A percentile compares a stretch with the other conserved stretches of the same genome.
Evolutionary conservation across 2,113 vertebrate species (phyloP).

Genomic region (Ophiodon elongatus): DNA sequence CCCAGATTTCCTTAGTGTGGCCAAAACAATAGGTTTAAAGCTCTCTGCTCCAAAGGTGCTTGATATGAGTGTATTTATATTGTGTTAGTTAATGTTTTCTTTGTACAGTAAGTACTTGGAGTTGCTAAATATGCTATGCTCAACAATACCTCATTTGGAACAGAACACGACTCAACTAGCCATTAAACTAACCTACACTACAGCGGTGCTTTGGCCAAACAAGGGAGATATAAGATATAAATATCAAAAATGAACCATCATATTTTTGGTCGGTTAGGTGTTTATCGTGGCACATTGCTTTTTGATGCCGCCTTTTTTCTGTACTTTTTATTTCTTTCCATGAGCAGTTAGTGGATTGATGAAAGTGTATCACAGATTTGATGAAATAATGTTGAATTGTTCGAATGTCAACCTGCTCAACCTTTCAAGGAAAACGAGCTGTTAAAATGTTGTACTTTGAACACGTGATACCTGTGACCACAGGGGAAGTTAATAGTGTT

Average conservation of each 20-base stretch:
- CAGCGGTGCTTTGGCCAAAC: slow-evolving; percentile 85
- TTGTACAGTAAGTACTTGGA: slow-evolving; percentile 78
- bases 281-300: slow-evolving; percentile 71
- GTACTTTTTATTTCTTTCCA: slow-evolving; percentile 63
- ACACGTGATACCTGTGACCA: slow-evolving; percentile 66
- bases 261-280: slow-evolving; percentile 63
- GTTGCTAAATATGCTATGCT: slow-evolving; percentile 72
- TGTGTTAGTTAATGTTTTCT: slow-evolving; percentile 82
- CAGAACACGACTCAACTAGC: slow-evolving; percentile 84
- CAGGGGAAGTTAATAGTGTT: slow-evolving; percentile 70
- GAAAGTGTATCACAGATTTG: slow-evolving; percentile 54
- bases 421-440: slow-evolving; percentile 51
- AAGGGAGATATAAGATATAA: slow-evolving; percentile 79
- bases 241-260: slow-evolving; percentile 58
- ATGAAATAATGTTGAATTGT: slow-evolving; percentile 56
- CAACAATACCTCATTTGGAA: slow-evolving; percentile 89
- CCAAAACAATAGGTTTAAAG: slow-evolving; percentile 62
- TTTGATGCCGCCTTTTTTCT: slow-evolving; percentile 62
- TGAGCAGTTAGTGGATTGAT: slow-evolving; percentile 58
- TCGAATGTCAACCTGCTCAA: slow-evolving; percentile 52
- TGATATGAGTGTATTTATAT: slow-evolving; percentile 76
- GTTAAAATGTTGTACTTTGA: slow-evolving; percentile 65
- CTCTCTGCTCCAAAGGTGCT: slow-evolving; percentile 75
- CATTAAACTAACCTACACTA: slow-evolving; percentile 78
- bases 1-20: slow-evolving; percentile 59